phyloP scores from a whole-genome alignment of 2,113 vertebrate genomes.

The Aythya baeri region DNA sequence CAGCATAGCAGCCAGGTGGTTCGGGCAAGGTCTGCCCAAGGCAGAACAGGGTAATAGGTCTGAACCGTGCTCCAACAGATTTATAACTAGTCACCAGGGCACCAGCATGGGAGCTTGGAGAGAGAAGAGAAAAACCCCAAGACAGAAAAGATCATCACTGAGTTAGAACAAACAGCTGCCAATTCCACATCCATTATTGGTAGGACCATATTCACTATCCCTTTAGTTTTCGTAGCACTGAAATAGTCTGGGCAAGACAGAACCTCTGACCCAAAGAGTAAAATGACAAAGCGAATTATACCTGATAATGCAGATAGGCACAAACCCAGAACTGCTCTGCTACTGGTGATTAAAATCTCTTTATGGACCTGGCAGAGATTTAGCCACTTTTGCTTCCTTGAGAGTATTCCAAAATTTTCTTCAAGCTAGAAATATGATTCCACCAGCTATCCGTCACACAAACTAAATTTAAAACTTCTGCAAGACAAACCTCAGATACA shows the following conservation, averaged over 20 bases:
- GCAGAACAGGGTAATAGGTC: not conserved
- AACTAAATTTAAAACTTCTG: not conserved
- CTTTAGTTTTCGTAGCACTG: not conserved
- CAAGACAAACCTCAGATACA: not conserved
- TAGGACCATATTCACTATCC: not conserved
- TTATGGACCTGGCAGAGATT: not conserved
- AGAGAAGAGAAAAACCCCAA: not conserved
- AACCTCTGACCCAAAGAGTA: not conserved
- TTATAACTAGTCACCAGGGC: not conserved
- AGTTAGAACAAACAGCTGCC: not conserved
- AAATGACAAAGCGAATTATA: not conserved
- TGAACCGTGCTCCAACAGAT: accelerated
- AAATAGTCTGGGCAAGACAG: not conserved
- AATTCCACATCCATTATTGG: not conserved
- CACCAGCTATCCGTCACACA: not conserved
- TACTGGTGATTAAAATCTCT: not conserved
- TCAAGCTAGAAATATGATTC: not conserved
- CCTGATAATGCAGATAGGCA: not conserved
- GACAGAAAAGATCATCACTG: not conserved
- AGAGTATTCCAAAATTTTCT: conserved; percentile 8
- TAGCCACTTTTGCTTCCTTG: conserved; percentile 3
- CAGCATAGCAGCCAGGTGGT: accelerated
- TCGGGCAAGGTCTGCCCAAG: not conserved
- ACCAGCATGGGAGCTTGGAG: not conserved
- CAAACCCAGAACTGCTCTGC: conserved; percentile 6